Evolutionary conservation across 2,888 invertebrate genomes (phyloP), one percentile per base, ranked within the genome.

Genomic region (Tipula confusa): DNA sequence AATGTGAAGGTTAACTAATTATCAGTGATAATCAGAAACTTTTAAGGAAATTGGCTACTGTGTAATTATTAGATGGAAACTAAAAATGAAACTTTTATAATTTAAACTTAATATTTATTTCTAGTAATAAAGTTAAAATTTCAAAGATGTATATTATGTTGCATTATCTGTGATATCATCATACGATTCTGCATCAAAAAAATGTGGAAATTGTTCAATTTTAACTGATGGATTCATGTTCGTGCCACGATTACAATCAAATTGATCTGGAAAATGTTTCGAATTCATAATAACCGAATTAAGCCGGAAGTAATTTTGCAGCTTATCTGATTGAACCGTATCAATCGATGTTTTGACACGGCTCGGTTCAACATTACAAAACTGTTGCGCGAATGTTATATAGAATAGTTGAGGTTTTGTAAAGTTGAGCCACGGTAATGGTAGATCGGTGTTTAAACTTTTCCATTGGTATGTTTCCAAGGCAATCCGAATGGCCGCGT

Each of bases 231-330:
- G 83, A 83, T 64, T 64, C 83, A 83, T 83, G 5, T 64, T 29
- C 11, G 64, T 79, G 24, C 79, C 83, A 2, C 15, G 18, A 7
- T 15, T 3, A 33, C 83, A 83, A 13, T 83, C 13, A 31, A 83
- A 83, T 24, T 33, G 33, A 5, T 83, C 24, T 1, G 29, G 31
- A 3, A 83, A 64, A 31, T 31, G 11, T 11, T 79, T 79, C 13
- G 64, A 64, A 83, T 83, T 83, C 64, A 33, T 64, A 33, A 83
- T 79, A 29, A 83, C 33, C 7, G 83, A 83, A 83, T 83, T 83
- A 4, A 83, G 11, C 1, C 83, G 64, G 5, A 83, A 64, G 79
- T 83, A 33, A 33, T 31, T 79, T 15, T 29, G 64, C 31, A 83
- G 6, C 11, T 83, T 24, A 31, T 83, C 33, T 5, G 18, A 31